phyloP scores from a whole-genome alignment of 30 jellyfish, hydroid and myxozoan species.

The Pseudorhiza aurosa region DNA sequence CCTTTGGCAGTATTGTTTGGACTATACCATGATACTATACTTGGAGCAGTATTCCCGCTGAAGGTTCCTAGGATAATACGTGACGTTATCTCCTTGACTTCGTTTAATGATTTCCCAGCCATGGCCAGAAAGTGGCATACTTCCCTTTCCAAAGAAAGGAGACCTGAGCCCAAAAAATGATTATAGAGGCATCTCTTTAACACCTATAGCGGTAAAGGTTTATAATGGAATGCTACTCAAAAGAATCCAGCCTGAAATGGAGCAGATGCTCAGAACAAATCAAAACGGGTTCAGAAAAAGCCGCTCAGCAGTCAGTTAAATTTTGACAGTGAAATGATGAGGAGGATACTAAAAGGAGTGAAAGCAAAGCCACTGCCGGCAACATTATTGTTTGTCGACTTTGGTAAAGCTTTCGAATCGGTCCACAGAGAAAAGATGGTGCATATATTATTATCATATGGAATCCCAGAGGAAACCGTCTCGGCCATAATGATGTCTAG shows the following conservation, averaged over 20 bases:
- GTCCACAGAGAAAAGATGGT: neutral
- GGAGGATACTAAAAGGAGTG: conserved; percentile 16
- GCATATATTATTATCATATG: neutral
- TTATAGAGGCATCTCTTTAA: conserved; percentile 27
- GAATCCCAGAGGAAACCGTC: conserved; percentile 21
- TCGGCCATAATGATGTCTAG: neutral
- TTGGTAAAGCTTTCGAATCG: conserved; percentile 21
- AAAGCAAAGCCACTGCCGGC: conserved; percentile 3
- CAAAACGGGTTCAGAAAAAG: no score
- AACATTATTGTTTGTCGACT: neutral
- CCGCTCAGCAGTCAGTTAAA: no score
- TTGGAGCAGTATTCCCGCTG: no score
- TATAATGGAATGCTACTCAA: conserved; percentile 18
- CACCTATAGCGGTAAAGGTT: conserved; percentile 6
- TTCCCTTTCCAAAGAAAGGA: conserved; percentile 26
- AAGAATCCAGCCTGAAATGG: no score
- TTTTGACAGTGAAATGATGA: no score
- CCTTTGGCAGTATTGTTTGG: no score
- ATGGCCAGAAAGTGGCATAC: no score
- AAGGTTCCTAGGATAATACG: no score
- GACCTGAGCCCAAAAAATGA: neutral
- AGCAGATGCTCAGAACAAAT: no score
- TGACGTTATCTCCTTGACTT: no score
- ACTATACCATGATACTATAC: no score
- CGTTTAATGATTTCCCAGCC: no score